Conservation (phyloP, 37 sponge, comb jelly and placozoan species). For the Aphrocallistes beatrix region DNA sequence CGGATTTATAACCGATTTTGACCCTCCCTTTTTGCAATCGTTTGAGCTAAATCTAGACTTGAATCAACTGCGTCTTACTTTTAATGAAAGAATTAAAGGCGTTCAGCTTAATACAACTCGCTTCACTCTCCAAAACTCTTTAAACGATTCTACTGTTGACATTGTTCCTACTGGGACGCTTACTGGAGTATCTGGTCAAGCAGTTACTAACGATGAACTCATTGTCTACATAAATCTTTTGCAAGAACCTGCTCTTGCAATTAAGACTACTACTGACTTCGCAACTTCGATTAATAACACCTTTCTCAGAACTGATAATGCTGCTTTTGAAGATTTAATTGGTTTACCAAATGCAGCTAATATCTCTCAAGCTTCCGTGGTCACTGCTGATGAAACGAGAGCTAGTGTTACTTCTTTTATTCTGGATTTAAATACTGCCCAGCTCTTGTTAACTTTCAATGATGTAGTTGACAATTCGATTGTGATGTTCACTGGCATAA, state of each 20-base stretch:
- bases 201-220: background rate
- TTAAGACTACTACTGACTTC: background rate
- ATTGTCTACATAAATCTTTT: background rate
- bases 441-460: conserved; percentile 35
- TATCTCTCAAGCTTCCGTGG: background rate
- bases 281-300: background rate
- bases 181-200: background rate
- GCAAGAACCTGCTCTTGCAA: background rate
- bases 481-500: conserved; percentile 52
- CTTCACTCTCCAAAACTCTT: conserved; percentile 33
- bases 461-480: conserved; percentile 63
- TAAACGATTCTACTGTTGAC: background rate
- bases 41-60: conserved; percentile 59
- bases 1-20: conserved; percentile 37
- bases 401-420: conserved; percentile 34
- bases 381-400: conserved; percentile 36
- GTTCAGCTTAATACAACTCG: conserved; percentile 33
- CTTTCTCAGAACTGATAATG: background rate
- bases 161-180: background rate
- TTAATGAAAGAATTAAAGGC: conserved; percentile 44
- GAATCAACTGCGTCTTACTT: conserved; percentile 35
- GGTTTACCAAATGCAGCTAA: conserved; percentile 23
- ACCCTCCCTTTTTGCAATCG: conserved; percentile 42
- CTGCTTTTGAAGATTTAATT: conserved; percentile 36
- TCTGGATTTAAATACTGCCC: conserved; percentile 52